Evolutionary conservation across 2,797 vertebrate species (phyloP).

Genomic region (Phrynocephalus forsythii): DNA sequence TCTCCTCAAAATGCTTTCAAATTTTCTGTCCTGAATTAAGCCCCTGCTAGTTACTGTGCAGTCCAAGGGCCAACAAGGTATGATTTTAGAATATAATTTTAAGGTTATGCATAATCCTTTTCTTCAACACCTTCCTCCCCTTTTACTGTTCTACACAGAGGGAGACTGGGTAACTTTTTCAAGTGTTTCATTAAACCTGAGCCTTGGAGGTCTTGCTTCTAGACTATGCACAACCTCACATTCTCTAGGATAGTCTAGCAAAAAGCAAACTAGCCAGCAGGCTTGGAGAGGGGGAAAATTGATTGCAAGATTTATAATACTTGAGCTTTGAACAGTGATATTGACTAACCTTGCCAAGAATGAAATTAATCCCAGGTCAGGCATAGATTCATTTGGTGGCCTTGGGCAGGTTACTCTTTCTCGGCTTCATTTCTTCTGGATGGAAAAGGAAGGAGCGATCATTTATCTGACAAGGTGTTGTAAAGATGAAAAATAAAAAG

Average conservation of each 20-base stretch:
- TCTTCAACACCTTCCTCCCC: not conserved
- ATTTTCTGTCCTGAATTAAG: not conserved
- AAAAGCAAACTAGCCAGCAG: conserved; percentile 8
- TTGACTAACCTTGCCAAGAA: conserved; percentile 19
- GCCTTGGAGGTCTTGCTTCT: not conserved
- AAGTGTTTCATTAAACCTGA: not conserved
- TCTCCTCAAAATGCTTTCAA: not conserved
- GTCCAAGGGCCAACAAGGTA: not conserved
- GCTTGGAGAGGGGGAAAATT: not conserved
- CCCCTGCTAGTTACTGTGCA: not conserved
- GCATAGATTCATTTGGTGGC: not conserved
- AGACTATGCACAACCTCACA: not conserved
- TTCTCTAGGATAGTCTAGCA: not conserved
- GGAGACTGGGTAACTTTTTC: not conserved
- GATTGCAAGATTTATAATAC: conserved; percentile 15
- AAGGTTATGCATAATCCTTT: not conserved
- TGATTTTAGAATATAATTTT: not conserved
- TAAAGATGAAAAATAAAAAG: conserved; percentile 3
- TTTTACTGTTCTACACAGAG: not conserved
- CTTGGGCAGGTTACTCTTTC: conserved; percentile 12
- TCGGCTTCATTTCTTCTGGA: not conserved
- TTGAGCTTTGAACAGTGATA: conserved; percentile 19
- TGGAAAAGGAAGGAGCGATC: not conserved
- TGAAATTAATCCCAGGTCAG: conserved; percentile 21
- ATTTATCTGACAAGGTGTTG: not conserved